Conservation (phyloP, 2,113 vertebrate species). For the Patagioenas fasciata region DNA sequence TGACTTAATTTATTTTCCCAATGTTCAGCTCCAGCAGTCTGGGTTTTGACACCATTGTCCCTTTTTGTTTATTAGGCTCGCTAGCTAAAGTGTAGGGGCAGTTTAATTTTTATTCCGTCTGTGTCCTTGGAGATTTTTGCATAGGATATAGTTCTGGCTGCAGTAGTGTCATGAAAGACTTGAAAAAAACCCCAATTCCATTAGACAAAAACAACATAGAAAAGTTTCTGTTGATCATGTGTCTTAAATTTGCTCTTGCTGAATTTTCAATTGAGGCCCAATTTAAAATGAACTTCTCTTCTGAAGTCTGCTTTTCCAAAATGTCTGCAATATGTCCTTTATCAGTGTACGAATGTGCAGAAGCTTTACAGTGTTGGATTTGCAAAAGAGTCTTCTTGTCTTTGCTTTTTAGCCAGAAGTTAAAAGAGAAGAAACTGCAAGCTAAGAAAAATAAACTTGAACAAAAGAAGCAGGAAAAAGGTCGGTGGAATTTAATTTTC, state of each 20-base stretch:
- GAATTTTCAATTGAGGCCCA: background rate
- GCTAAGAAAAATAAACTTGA: constrained; percentile 80
- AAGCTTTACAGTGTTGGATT: background rate
- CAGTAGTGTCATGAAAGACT: background rate
- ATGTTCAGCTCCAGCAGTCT: background rate
- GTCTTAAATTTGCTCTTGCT: background rate
- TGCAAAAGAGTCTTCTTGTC: background rate
- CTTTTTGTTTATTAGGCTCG: background rate
- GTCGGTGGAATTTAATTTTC: constrained; percentile 46
- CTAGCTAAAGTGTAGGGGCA: background rate
- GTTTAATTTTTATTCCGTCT: background rate
- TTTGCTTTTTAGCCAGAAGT: constrained; percentile 77
- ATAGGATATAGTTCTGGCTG: background rate
- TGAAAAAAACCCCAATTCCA: background rate
- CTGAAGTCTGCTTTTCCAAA: background rate
- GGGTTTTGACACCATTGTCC: background rate
- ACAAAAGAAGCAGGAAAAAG: constrained; percentile 73
- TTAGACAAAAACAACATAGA: background rate
- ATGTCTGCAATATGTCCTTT: background rate
- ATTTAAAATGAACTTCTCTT: background rate
- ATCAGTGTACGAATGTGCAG: background rate
- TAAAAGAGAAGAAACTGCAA: constrained; percentile 83
- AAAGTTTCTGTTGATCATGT: background rate
- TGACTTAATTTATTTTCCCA: background rate
- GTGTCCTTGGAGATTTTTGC: background rate